These are phyloP conservation scores for Discoglossus pictus DNA, from an alignment of 2,797 vertebrate species.

Conservation along the genomic window DNA sequence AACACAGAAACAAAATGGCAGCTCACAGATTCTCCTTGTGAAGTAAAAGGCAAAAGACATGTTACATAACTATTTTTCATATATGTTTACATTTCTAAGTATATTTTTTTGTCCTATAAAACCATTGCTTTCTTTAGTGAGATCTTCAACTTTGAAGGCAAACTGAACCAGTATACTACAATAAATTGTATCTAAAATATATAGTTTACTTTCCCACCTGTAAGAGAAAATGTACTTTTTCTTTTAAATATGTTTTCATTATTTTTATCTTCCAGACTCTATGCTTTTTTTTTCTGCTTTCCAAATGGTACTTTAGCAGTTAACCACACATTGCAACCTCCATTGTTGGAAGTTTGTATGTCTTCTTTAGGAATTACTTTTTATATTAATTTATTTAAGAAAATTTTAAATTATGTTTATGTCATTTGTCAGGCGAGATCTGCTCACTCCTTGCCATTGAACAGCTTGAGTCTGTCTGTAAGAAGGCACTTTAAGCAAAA, in stretches of 20 bases:
- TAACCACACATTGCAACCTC: slow-evolving; percentile 69
- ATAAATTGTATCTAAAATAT: no score
- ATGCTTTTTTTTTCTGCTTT: slow-evolving; percentile 45
- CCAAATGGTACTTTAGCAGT: slow-evolving; percentile 72
- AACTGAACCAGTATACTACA: no score
- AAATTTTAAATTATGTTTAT: slow-evolving; percentile 79
- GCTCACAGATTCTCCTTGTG: no score
- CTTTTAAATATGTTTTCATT: not conserved
- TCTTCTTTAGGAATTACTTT: slow-evolving; percentile 78
- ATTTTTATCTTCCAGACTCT: not conserved
- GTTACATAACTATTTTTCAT: no score
- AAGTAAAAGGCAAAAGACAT: no score
- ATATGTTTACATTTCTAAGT: no score
- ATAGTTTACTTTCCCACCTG: no score
- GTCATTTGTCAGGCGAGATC: slow-evolving; percentile 71
- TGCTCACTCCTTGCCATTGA: slow-evolving; percentile 77
- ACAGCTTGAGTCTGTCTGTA: slow-evolving; percentile 69
- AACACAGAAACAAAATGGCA: no score
- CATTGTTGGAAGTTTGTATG: slow-evolving; percentile 69
- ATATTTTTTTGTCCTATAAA: no score
- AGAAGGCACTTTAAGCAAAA: slow-evolving; percentile 54
- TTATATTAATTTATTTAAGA: slow-evolving; percentile 83
- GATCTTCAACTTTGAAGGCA: no score
- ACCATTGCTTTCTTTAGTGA: no score
- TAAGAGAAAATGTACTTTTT: slow-evolving; percentile 2